phyloP scores from a whole-genome alignment of 2,113 vertebrate species.

The Megaleporinus macrocephalus region DNA sequence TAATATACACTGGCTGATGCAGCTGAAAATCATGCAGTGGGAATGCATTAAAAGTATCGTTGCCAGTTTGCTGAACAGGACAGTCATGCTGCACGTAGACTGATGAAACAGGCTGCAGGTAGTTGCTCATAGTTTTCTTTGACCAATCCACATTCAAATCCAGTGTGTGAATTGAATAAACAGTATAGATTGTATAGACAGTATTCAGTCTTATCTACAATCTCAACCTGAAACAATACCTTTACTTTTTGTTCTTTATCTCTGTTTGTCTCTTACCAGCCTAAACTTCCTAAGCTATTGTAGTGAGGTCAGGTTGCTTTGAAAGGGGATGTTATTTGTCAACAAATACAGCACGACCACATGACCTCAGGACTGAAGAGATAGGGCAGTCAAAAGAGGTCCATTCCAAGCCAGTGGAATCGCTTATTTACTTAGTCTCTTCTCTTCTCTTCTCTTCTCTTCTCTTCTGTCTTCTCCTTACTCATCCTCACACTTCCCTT shows the following conservation, averaged over 20 bases:
- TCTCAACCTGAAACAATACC: neutral
- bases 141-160: neutral
- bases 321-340: constrained; percentile 23
- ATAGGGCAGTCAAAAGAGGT: constrained; percentile 55
- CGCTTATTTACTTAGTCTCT: too few relatives aligned
- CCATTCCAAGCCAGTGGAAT: constrained; percentile 22
- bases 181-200: neutral
- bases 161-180: neutral
- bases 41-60: neutral
- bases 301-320: neutral
- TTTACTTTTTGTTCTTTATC: neutral
- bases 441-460: neutral
- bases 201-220: neutral
- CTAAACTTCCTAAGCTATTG: neutral
- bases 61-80: neutral
- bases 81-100: neutral
- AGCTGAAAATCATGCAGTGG: neutral
- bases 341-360: constrained; percentile 22
- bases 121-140: neutral
- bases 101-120: neutral
- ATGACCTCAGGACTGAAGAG: constrained; percentile 10
- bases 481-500: too few relatives aligned
- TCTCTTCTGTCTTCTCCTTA: neutral
- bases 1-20: neutral
- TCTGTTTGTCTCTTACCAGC: neutral